phyloP scores from a whole-genome alignment of 2,888 invertebrate species.

The Anthophora plumipes region DNA sequence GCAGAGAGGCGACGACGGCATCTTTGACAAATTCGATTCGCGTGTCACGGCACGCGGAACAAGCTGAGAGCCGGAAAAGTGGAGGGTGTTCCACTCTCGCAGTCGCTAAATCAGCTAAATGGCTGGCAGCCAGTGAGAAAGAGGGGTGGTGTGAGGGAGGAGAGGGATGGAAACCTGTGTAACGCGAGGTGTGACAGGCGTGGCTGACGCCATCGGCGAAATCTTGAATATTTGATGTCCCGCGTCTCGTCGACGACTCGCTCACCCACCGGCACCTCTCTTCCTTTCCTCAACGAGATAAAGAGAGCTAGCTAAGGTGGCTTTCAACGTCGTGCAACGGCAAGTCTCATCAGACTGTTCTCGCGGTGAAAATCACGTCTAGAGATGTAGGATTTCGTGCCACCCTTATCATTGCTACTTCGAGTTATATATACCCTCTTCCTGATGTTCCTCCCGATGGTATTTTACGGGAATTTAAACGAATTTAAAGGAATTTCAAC shows the following conservation, averaged over 20 bases:
- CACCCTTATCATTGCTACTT: slow-evolving; percentile 25
- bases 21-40: slow-evolving; percentile 83
- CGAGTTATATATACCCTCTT: slow-evolving; percentile 50
- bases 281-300: slow-evolving; percentile 26
- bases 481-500: not conserved
- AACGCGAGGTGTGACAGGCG: slow-evolving; percentile 76
- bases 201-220: slow-evolving; percentile 74
- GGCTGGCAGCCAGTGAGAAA: slow-evolving; percentile 72
- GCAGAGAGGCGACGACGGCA: slow-evolving; percentile 70
- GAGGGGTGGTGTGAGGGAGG: too few species aligned
- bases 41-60: slow-evolving; percentile 80
- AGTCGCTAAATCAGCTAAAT: slow-evolving; percentile 78
- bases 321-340: slow-evolving; percentile 49
- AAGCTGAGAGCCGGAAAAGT: slow-evolving; percentile 78
- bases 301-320: slow-evolving; percentile 52
- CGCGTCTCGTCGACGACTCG: slow-evolving; percentile 55
- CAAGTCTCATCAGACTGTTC: slow-evolving; percentile 48
- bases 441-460: slow-evolving; percentile 52
- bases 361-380: slow-evolving; percentile 52
- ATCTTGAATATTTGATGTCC: slow-evolving; percentile 76
- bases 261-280: slow-evolving; percentile 18
- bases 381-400: slow-evolving; percentile 32
- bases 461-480: slow-evolving; percentile 57
- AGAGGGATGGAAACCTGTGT: slow-evolving; percentile 72
- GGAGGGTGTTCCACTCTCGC: slow-evolving; percentile 72